Percentiles rank a stretch among this genome's conserved stretches.
These are phyloP conservation scores for Diplodus sargus DNA, from an alignment of 2,797 vertebrate genomes.

Conservation along the genomic window DNA sequence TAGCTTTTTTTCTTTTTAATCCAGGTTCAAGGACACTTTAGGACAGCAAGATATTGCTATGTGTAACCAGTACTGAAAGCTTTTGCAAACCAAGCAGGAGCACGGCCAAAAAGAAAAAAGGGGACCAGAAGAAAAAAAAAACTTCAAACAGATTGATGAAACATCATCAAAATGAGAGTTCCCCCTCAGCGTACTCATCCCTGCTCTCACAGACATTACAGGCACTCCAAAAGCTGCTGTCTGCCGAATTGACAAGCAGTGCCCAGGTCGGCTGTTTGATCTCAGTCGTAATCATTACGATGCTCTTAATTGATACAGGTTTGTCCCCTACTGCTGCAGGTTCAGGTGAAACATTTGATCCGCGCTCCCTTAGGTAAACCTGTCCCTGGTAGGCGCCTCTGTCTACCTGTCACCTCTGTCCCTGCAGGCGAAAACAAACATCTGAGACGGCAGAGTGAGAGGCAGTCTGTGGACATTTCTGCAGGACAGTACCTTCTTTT, in stretches of 20 bases:
- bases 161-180: constrained; percentile 72
- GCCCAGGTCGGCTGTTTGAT: constrained; percentile 71
- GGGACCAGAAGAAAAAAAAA: constrained; percentile 15
- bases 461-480: constrained; percentile 8
- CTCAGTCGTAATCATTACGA: constrained; percentile 62
- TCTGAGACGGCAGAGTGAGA: constrained; percentile 30
- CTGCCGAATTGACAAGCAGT: constrained; percentile 64
- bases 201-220: constrained; percentile 58
- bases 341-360: constrained; percentile 61
- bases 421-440: constrained; percentile 45
- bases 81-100: constrained; percentile 62
- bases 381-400: constrained; percentile 39
- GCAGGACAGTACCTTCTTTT: constrained; percentile 9
- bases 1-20: not conserved
- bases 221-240: constrained; percentile 60
- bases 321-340: constrained; percentile 56
- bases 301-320: constrained; percentile 68
- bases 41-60: constrained; percentile 45
- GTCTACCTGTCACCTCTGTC: constrained; percentile 39
- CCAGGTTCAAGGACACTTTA: constrained; percentile 48
- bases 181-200: constrained; percentile 61
- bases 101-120: constrained; percentile 49
- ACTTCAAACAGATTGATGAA: constrained; percentile 77
- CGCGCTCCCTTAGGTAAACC: constrained; percentile 34
- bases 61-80: constrained; percentile 52